These are phyloP conservation scores for Zosterops hypoxanthus DNA, from an alignment of 2,113 vertebrate genomes.

Conservation along the genomic window DNA sequence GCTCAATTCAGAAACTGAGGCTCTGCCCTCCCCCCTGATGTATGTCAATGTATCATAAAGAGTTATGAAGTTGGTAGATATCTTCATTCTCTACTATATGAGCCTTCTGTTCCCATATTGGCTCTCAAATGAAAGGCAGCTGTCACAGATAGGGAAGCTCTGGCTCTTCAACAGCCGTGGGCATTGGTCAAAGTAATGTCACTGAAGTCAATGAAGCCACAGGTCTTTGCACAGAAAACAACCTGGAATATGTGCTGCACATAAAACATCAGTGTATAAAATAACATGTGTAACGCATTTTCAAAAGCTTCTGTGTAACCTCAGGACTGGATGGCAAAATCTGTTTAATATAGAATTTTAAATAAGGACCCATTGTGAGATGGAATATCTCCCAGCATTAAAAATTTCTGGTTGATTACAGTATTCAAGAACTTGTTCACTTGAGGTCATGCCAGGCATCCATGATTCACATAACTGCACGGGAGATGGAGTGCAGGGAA, in stretches of 20 bases:
- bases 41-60: background rate
- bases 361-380: background rate
- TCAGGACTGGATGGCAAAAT: background rate
- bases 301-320: background rate
- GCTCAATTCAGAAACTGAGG: background rate
- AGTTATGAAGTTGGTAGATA: background rate
- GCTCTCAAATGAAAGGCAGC: background rate
- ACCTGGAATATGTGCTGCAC: background rate
- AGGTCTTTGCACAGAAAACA: background rate
- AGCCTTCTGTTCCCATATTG: background rate
- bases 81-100: background rate
- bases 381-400: background rate
- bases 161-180: background rate
- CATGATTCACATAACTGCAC: background rate
- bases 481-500: background rate
- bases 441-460: background rate
- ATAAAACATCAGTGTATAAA: background rate
- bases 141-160: background rate
- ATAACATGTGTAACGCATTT: rapidly evolving
- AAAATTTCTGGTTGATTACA: background rate
- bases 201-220: background rate
- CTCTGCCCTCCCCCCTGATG: background rate
- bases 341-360: background rate
- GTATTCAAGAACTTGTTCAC: background rate
- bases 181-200: background rate